Conservation (phyloP, 1,140 invertebrate genomes). For the Lamellibrachia luymesi region DNA sequence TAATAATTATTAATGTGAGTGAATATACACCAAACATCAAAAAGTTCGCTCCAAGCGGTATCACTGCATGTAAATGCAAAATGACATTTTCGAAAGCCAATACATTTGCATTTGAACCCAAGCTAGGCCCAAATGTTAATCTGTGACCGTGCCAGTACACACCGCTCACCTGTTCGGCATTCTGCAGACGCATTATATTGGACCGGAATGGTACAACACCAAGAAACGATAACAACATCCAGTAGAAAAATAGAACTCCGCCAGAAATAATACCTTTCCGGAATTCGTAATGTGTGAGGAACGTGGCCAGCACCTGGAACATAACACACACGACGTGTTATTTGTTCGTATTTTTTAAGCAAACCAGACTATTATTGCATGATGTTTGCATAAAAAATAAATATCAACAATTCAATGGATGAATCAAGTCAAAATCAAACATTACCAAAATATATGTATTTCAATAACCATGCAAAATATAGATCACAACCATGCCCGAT, state of each 20-base stretch:
- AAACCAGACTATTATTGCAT: background rate
- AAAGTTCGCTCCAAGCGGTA: too few species aligned
- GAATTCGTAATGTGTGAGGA: constrained; percentile 73
- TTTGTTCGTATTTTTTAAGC: background rate
- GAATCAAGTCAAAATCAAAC: background rate
- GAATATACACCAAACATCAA: too few species aligned
- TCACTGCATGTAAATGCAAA: too few species aligned
- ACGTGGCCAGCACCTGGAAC: constrained; percentile 52
- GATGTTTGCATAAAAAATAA: background rate
- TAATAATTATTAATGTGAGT: too few species aligned
- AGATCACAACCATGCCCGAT: background rate
- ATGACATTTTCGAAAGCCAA: too few species aligned
- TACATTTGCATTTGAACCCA: too few species aligned
- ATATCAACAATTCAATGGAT: background rate
- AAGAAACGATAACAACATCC: constrained; percentile 71
- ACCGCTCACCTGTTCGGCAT: background rate
- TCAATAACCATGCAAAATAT: background rate
- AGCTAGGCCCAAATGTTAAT: too few species aligned
- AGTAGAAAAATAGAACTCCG: constrained; percentile 82
- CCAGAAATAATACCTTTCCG: constrained; percentile 80
- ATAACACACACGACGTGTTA: background rate
- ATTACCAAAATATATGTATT: background rate
- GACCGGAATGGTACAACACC: constrained; percentile 70
- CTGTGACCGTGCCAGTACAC: background rate
- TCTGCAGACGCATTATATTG: background rate